Base-by-base conservation (phyloP, 2,113 vertebrate genomes). In the Pachypanchax playfairii region DNA sequence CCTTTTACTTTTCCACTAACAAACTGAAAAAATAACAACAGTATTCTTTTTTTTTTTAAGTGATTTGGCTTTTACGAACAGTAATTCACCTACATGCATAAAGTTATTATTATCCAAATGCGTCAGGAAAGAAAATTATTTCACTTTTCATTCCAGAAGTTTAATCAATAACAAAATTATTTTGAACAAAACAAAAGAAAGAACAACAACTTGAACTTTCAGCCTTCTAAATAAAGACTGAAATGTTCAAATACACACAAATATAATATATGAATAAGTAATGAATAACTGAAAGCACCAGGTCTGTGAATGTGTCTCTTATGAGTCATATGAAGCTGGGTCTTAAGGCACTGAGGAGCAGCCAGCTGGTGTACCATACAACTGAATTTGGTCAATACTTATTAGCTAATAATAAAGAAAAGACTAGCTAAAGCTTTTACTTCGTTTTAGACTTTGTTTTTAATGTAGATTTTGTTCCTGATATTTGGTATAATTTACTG, bases 141-240 rank as follows among this genome's bases (percentile, higher is more conserved):
- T 3, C n/a, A 3, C 7, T 25, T 41, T 41, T 41, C 6, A 24
- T 4, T 55, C 36, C 3, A 18, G 17, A 8, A 29, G n/a, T n/a
- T n/a, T n/a, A n/a, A n/a, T n/a, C n/a, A n/a, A n/a, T n/a, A n/a
- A n/a, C n/a, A n/a, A n/a, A n/a, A n/a, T n/a, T n/a, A n/a, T n/a
- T n/a, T n/a, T n/a, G n/a, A n/a, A n/a, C n/a, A n/a, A n/a, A n/a
- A n/a, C n/a, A n/a, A n/a, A n/a, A n/a, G n/a, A n/a, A n/a, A n/a
- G n/a, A n/a, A n/a, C n/a, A n/a, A n/a, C n/a, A n/a, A n/a, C n/a
- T n/a, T 9, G 18, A 44, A 21, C 53, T 43, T 55, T 52, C 12
- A 49, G 39, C 18, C 18, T 59, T 22, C n/a, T 57, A 56, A 56
- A 61, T 47, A 57, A 43, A 44, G 25, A 66, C 25, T 24, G n/a